Evolutionary conservation across 2,888 invertebrate genomes (phyloP).

Genomic region (Argyra leucocephala): DNA sequence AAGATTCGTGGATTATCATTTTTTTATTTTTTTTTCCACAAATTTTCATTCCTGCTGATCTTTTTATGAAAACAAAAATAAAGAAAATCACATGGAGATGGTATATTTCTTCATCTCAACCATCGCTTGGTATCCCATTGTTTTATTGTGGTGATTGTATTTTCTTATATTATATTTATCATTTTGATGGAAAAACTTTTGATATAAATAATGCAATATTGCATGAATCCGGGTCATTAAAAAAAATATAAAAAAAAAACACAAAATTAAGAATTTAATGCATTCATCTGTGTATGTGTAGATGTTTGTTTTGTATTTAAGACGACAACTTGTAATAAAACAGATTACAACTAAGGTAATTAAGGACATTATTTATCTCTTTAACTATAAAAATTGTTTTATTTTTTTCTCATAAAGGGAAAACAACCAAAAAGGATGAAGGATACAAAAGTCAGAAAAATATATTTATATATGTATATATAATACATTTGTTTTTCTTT

Average conservation of each 20-base stretch:
- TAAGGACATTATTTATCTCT: not conserved
- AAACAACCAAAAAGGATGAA: not conserved
- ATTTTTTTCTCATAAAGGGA: not conserved
- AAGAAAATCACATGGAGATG: no score
- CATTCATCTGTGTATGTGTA: no score
- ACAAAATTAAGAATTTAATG: not conserved
- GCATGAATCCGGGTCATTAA: not conserved
- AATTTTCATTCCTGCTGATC: no score
- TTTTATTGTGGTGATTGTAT: not conserved
- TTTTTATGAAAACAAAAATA: no score
- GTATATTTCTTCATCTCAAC: not conserved
- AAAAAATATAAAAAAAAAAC: not conserved
- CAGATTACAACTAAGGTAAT: not conserved
- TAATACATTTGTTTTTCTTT: not conserved
- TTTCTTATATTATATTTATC: not conserved
- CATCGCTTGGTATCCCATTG: not conserved
- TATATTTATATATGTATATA: no score
- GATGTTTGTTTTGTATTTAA: not conserved
- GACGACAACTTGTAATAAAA: conserved; percentile 3
- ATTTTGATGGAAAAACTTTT: not conserved
- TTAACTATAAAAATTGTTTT: not conserved
- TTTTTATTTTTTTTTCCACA: no score
- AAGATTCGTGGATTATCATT: no score
- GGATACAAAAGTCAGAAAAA: no score
- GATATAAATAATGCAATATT: not conserved